A percentile compares a stretch with the other conserved stretches of the same genome.
Evolutionary conservation across 2,113 vertebrate genomes (phyloP).

Genomic region (Mormoops blainvillei): DNA sequence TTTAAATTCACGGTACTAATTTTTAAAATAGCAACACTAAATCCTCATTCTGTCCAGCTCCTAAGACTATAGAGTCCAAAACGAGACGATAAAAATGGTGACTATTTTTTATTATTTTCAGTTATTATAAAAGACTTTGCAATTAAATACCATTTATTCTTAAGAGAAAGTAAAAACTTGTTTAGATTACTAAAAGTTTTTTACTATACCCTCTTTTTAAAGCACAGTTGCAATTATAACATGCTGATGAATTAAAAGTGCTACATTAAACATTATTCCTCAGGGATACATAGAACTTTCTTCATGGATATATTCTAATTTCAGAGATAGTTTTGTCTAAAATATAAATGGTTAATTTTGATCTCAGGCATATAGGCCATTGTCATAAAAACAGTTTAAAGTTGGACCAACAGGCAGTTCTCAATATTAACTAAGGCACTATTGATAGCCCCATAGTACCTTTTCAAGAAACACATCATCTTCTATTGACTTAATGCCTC

Average conservation of each 20-base stretch:
- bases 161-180: background rate
- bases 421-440: background rate
- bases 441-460: no score
- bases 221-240: background rate
- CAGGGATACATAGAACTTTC: background rate
- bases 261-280: background rate
- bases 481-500: background rate
- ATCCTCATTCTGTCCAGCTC: background rate
- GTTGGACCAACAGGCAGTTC: background rate
- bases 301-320: background rate
- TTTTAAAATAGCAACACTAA: background rate
- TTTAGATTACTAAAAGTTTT: background rate
- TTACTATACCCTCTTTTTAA: background rate
- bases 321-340: background rate
- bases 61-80: background rate
- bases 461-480: background rate
- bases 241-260: background rate
- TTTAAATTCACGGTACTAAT: background rate
- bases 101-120: background rate
- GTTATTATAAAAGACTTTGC: background rate
- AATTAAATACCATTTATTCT: background rate
- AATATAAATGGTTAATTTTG: background rate
- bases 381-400: background rate
- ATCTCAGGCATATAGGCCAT: background rate
- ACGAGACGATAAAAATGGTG: background rate